Evolutionary conservation across 2,888 invertebrate species (phyloP), one percentile per base, ranked within the genome.

Genomic region (Alloplasta piceator): DNA sequence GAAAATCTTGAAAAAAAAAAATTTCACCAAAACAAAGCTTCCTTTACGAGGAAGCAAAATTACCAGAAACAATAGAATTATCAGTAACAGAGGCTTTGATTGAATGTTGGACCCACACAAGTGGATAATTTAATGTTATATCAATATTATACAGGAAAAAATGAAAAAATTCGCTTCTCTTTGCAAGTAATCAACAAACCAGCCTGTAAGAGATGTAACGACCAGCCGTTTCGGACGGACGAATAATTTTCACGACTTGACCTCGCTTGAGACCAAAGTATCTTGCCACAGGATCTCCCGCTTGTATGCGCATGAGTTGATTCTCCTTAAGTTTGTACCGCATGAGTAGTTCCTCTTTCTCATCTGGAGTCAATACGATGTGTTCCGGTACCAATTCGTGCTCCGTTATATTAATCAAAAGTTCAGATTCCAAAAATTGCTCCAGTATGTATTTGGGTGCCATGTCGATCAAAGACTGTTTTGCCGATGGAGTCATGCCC

Each of bases 401-500:
- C 91, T 99, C 99, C 0, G 99, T 99, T 6, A 99, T 99, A 90
- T 99, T 99, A 85, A 99, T 99, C 66, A 99, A 93, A 61, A 99
- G 93, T 92, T 99, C 99, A 0, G 99, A 97, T 91, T 98, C 98
- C 60, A 98, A 91, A 91, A 98, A 98, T 88, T 99, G 98, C 93
- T 99, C 99, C 83, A 99, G 93, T 87, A 98, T 98, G 91, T 99
- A 99, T 92, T 99, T 99, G 0, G 99, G 99, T 0, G 99, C 99
- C 99, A 99, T 99, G 92, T 99, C 99, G 0, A 97, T 96, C 58
- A 99, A 92, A 0, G 98, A 98, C 93, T 98, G 96, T 92, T 99
- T 99, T 0, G 99, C 99, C 9, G 99, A 98, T 0, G 99, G 99
- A 0, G 99, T 99, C 99, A 99, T 99, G 64, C 99, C 99, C 88